A percentile compares a stretch with the other conserved stretches of the same genome.
phyloP scores from a whole-genome alignment of 2,888 invertebrate genomes.

The Rhamnusium bicolor region DNA sequence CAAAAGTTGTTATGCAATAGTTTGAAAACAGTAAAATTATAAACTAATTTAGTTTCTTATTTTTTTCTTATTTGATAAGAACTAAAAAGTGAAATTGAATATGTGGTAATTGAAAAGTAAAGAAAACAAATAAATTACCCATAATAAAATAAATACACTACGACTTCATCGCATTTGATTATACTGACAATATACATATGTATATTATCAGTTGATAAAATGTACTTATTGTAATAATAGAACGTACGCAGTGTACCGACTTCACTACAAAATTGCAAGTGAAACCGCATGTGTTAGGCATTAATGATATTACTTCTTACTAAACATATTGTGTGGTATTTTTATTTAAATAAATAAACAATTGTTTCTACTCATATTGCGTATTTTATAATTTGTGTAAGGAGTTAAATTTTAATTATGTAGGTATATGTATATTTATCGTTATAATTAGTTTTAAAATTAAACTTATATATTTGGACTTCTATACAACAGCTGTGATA shows the following conservation, averaged over 20 bases:
- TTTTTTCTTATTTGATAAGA: background rate
- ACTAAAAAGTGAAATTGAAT: background rate
- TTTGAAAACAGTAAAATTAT: background rate
- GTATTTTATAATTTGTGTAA: background rate
- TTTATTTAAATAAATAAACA: conserved; percentile 46
- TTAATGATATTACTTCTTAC: conserved; percentile 57
- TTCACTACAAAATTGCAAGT: conserved; percentile 44
- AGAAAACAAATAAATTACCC: background rate
- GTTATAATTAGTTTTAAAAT: background rate
- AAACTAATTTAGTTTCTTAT: background rate
- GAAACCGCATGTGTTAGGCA: conserved; percentile 52
- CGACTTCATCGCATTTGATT: no score
- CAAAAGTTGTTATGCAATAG: background rate
- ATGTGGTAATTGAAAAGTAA: background rate
- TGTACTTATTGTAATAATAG: background rate
- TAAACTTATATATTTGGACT: background rate
- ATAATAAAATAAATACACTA: background rate
- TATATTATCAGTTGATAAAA: no score
- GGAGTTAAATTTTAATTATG: background rate
- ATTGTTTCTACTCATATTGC: conserved; percentile 42
- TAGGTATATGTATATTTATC: background rate
- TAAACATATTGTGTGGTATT: conserved; percentile 46
- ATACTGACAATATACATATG: background rate
- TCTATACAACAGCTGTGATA: no score
- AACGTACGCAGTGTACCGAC: background rate